Evolutionary conservation across 2,888 invertebrate species (phyloP), one percentile per base, ranked within the genome.

Genomic region (Entomobrya multifasciata): DNA sequence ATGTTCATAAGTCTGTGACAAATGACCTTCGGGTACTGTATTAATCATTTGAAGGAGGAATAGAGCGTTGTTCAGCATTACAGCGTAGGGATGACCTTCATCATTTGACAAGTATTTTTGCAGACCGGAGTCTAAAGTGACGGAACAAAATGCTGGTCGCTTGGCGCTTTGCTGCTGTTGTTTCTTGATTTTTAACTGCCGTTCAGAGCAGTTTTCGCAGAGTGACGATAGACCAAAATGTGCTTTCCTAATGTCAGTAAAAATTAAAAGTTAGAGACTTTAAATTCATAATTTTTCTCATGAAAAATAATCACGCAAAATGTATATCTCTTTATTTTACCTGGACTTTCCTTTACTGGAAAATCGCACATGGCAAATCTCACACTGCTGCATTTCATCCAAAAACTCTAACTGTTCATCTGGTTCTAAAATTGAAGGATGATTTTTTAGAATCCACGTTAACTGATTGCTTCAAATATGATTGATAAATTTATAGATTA

Each of bases 21-120:
- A 74, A 1, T 90, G 88, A 27, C 57, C 78, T 36, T 89, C 88
- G 22, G 86, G 79, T 5, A 84, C 55, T 17, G 89, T 89, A 67
- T 90, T 91, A 11, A 90, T 89, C 90, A 91, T 90, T 88, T 90
- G 91, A 86, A 99, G 93, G 13, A 99, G 93, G 92, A 99, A 99
- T 92, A 97, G 95, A 0, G 99, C 98, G 92, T 99, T 99, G 92
- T 97, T 97, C 91, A 96, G 96, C 94, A 99, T 96, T 5, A 96
- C 94, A 67, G 95, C 93, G 92, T 97, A 94, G 88, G 93, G 93
- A 82, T 94, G 94, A 92, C 93, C 92, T 88, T 93, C 91, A 77
- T 89, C 87, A 0, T 92, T 91, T 8, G 92, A 91, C 65, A 92
- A 91, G 49, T 92, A 90, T 52, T 91, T 91, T 49, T 86, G 86